Evolutionary conservation across 2,797 vertebrate species (phyloP).

Genomic region (Microcaecilia unicolor): DNA sequence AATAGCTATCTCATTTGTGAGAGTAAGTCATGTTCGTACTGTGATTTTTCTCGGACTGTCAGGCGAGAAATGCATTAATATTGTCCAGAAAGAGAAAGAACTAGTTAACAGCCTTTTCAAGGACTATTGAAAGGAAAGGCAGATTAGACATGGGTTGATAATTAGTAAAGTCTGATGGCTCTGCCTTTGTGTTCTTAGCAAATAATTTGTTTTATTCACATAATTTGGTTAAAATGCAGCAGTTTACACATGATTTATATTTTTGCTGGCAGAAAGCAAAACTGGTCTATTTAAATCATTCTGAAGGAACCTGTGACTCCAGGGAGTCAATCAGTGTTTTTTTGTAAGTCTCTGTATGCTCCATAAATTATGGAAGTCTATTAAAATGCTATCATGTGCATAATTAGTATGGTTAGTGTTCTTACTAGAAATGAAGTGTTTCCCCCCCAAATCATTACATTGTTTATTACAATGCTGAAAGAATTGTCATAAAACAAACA

Average conservation of each 20-base stretch:
- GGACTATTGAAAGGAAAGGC: too few relatives aligned
- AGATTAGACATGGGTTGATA: too few relatives aligned
- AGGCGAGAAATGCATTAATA: too few relatives aligned
- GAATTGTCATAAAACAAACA: constrained; percentile 10
- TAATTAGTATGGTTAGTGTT: constrained; percentile 26
- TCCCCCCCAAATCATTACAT: constrained; percentile 29
- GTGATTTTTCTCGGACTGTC: too few relatives aligned
- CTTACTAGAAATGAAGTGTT: constrained; percentile 28
- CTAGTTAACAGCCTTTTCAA: too few relatives aligned
- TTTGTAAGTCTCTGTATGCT: constrained; percentile 30
- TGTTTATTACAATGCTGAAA: constrained; percentile 26
- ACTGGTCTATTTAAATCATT: constrained; percentile 13
- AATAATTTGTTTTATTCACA: constrained; percentile 4
- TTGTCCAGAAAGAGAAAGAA: too few relatives aligned
- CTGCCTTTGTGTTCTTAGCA: constrained; percentile 2
- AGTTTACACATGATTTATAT: constrained; percentile 31
- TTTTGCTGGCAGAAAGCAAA: constrained; percentile 22
- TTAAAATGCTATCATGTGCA: constrained; percentile 19
- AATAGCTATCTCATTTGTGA: too few relatives aligned
- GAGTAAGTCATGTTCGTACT: too few relatives aligned
- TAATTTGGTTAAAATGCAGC: constrained; percentile 16
- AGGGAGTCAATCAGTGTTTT: constrained; percentile 22
- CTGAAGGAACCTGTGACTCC: constrained; percentile 16
- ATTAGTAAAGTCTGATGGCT: too few relatives aligned
- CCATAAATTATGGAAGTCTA: constrained; percentile 25